Evolutionary conservation across 2,797 vertebrate genomes (phyloP), one percentile per base, ranked within the genome.

Genomic region (Erithacus rubecula): DNA sequence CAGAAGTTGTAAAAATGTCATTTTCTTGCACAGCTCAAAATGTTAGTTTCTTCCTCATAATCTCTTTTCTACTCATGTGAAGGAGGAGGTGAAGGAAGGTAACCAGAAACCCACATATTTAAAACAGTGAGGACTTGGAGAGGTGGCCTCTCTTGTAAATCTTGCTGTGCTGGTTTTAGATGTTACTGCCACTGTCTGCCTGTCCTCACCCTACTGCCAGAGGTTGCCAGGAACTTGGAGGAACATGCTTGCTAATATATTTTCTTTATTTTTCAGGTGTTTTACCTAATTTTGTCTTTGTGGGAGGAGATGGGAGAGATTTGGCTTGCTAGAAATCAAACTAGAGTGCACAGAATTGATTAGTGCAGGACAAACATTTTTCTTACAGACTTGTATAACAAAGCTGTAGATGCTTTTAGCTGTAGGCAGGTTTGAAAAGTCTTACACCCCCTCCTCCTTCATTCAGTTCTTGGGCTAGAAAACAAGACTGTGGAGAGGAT

Each of bases 91-190:
- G 39, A 72, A 76, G 34, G 59, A 88, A 91, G 65, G 85, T 83
- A 95, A 89, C 82, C 63, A 93, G 64, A 87, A 94, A 94, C 69
- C 55, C 80, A 72, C 34, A 18, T 63, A 90, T 89, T 94, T 81
- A 96, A 95, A 96, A 30, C 49, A 93, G 36, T 34, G 59, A 90
- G 86, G 62, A 34, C 79, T 90, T 63, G 32, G n/a, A 87, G 87
- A 86, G 59, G 91, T 96, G 90, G 94, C 76, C 39, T 88, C 93
- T 91, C 95, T 94, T 90, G 96, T 94, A 93, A 95, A 83, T 96
- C 95, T 96, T 86, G 96, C 90, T 94, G 51, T 94, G 87, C 95
- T 94, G 93, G 94, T 96, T 96, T 94, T 74, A 64, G 47, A 26
- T 85, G 53, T 80, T 96, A 65, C 62, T 95, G 83, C 69, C 43